phyloP scores from a whole-genome alignment of 2,888 invertebrate genomes.

The Macaria liturata region DNA sequence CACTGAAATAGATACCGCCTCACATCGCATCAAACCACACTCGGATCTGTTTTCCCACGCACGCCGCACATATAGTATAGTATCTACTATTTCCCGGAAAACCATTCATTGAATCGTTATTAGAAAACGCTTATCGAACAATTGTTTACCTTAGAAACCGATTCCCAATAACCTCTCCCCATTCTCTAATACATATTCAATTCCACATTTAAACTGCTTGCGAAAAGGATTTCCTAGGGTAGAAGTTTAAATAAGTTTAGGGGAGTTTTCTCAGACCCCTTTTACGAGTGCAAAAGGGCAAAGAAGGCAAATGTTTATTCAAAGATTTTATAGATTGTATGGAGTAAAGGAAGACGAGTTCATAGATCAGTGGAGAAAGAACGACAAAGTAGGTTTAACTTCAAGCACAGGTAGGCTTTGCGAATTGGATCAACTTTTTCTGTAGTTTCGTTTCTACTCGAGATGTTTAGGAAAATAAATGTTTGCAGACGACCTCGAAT shows the following conservation, averaged over 20 bases:
- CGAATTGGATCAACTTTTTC: constrained; percentile 32
- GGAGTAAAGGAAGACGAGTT: constrained; percentile 56
- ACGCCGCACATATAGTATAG: too few relatives aligned
- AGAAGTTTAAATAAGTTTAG: constrained; percentile 82
- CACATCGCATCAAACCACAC: too few relatives aligned
- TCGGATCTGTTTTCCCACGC: too few relatives aligned
- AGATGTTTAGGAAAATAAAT: constrained; percentile 14
- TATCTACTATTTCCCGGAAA: too few relatives aligned
- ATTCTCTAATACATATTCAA: constrained; percentile 75
- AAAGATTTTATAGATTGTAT: constrained; percentile 77
- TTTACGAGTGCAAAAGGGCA: constrained; percentile 80
- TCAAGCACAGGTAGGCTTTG: constrained; percentile 32
- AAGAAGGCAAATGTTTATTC: constrained; percentile 80
- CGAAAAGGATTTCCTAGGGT: constrained; percentile 79
- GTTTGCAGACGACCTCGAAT: constrained; percentile 4
- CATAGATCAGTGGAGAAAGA: constrained; percentile 40
- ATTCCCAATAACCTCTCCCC: constrained; percentile 55
- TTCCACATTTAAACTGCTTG: constrained; percentile 75
- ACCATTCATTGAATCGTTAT: constrained; percentile 22
- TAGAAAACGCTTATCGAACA: constrained; percentile 41
- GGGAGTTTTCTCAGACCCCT: constrained; percentile 74
- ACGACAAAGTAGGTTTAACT: constrained; percentile 31
- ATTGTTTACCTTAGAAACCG: constrained; percentile 56
- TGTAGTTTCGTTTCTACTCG: constrained; percentile 15
- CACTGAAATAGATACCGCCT: too few relatives aligned